Percentiles rank a stretch among this genome's conserved stretches.
phyloP scores from a whole-genome alignment of 64 coral and sea anemone genomes.

The Anthopleura sola region DNA sequence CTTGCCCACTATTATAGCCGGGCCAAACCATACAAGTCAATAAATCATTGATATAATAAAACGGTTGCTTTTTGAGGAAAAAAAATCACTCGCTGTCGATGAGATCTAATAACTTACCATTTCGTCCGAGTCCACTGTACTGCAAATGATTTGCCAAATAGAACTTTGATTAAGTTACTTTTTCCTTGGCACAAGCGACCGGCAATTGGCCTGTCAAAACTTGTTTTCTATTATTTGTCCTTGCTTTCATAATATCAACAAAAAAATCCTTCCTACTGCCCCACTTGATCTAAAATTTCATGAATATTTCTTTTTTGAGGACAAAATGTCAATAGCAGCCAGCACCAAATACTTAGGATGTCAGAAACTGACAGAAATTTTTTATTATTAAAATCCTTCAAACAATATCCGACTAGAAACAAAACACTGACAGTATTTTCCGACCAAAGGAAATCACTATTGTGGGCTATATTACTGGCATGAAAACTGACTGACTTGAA shows the following conservation, averaged over 20 bases:
- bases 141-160: too few relatives aligned
- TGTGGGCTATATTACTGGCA: background rate
- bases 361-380: background rate
- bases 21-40: too few relatives aligned
- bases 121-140: too few relatives aligned
- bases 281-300: background rate
- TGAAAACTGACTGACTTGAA: background rate
- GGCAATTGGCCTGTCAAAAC: background rate
- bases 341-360: background rate
- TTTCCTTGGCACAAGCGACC: too few relatives aligned
- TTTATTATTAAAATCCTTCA: background rate
- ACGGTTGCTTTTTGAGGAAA: too few relatives aligned
- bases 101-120: too few relatives aligned
- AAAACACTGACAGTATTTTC: background rate
- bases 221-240: background rate
- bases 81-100: too few relatives aligned
- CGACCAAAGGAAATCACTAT: background rate
- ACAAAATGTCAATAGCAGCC: background rate
- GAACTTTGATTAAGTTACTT: too few relatives aligned
- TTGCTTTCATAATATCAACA: background rate
- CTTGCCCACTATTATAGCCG: too few relatives aligned
- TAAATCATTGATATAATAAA: too few relatives aligned
- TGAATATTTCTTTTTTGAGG: background rate
- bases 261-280: background rate
- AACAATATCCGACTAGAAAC: background rate